Conservation (phyloP, 1,140 invertebrate genomes). For the Cherax destructor region DNA sequence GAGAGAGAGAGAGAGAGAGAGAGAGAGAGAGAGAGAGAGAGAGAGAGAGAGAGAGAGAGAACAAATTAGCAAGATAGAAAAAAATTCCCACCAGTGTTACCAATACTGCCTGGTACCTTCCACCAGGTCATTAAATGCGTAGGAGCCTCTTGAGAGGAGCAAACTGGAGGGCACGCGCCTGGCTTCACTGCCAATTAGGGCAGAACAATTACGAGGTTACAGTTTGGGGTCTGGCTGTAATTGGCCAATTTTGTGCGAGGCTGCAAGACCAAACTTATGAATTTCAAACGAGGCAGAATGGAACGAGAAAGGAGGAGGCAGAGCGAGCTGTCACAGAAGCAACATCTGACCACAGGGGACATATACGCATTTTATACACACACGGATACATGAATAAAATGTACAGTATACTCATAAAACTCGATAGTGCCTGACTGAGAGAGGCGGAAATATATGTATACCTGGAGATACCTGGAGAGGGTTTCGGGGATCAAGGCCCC, state of each 20-base stretch:
- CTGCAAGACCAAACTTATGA: conserved; percentile 37
- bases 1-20: no score
- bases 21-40: no score
- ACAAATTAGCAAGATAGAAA: no score
- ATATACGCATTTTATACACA: neutral
- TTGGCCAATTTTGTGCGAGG: conserved; percentile 30
- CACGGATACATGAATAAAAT: no score
- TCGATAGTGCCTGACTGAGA: no score
- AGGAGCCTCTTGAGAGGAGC: neutral
- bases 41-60: no score
- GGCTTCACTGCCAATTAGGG: conserved; percentile 32
- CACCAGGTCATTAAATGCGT: neutral
- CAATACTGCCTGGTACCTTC: neutral
- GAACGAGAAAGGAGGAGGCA: neutral
- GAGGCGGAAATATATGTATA: no score
- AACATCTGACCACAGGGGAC: neutral
- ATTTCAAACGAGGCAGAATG: conserved; percentile 28
- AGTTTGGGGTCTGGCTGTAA: conserved; percentile 34
- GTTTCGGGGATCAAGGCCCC: no score
- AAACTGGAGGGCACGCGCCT: conserved; percentile 37
- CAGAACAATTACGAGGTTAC: conserved; percentile 34
- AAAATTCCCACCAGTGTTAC: no score
- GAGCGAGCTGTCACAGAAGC: no score
- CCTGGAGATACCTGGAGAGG: no score
- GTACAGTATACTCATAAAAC: no score